Evolutionary conservation across 2,888 invertebrate genomes (phyloP), one percentile per base, ranked within the genome.

Genomic region (Pyrocoelia pectoralis): DNA sequence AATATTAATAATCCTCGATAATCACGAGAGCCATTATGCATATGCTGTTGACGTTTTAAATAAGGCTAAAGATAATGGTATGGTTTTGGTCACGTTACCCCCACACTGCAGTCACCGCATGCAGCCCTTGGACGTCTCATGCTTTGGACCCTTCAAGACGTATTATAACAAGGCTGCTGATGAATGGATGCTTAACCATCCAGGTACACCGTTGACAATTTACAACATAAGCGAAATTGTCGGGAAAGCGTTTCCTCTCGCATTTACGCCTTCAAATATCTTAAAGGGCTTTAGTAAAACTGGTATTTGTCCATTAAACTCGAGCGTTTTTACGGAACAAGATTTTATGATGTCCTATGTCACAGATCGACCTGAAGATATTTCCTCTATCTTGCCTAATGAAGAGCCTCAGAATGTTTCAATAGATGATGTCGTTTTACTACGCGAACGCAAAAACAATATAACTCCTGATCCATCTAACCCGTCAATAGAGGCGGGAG

Each of bases 1-100:
- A 38, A 24, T 50, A 38, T 3, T 59, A n/a, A 29, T 64, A 41
- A 40, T 56, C 9, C 40, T 61, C 29, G 64, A 67, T 33, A 61
- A 65, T 33, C 67, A 67, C 18, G 64, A 67, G 13, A 67, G 64
- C 50, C 67, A 54, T 55, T n/a, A n/a, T n/a, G n/a, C n/a, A n/a
- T 33, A 53, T 33, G 52, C 61, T 49, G 49, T 57, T 17, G 53
- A 59, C 50, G 55, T 61, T 18, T 46, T 65, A 17, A 67, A 64
- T 56, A 53, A 50, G 10, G 65, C 63, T 53, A 64, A 66, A 56
- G 46, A 58, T 24, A 61, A 57, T 58, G 65, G 61, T 38, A 38
- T 9, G 14, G 13, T 41, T 41, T 41, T 41, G 18, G 46, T 67
- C 51, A 65, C 3, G 18, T 65, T 61, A 24, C 61, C 65, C 12